Evolutionary conservation across 2,888 invertebrate genomes (phyloP).

Genomic region (Meta bourneti): DNA sequence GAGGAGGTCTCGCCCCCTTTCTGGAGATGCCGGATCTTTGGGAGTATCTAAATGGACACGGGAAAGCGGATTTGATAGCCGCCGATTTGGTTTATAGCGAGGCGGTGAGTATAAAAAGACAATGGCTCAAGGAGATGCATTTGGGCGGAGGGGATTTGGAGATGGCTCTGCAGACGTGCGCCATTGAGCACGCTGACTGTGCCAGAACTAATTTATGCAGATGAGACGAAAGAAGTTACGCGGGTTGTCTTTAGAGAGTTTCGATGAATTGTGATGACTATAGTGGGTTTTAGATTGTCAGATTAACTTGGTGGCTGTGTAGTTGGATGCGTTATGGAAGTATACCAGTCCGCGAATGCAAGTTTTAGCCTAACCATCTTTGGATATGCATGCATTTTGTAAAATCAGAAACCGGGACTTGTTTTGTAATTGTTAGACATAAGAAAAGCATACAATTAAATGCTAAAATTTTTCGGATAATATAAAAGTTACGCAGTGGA

Average conservation of each 20-base stretch:
- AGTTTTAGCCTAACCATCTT: too few relatives aligned
- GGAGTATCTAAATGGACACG: slow-evolving; percentile 14
- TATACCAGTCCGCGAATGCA: too few relatives aligned
- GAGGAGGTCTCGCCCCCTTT: neutral
- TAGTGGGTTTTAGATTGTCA: neutral
- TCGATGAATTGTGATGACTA: neutral
- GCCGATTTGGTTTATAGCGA: slow-evolving; percentile 24
- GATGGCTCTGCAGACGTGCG: neutral
- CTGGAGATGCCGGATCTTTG: neutral
- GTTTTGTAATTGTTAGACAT: too few relatives aligned
- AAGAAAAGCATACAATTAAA: too few relatives aligned
- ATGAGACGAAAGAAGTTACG: neutral
- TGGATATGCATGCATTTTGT: too few relatives aligned
- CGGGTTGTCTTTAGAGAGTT: neutral
- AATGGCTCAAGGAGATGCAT: too few relatives aligned
- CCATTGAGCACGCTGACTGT: neutral
- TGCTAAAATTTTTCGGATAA: too few relatives aligned
- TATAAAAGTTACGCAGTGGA: too few relatives aligned
- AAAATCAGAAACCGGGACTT: too few relatives aligned
- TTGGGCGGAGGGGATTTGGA: too few relatives aligned
- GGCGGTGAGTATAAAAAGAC: neutral
- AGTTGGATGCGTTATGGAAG: too few relatives aligned
- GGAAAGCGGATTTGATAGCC: neutral
- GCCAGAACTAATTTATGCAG: neutral
- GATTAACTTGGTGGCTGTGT: neutral